These are phyloP conservation scores for Calidris pugnax DNA, from an alignment of 2,113 vertebrate species.

Conservation along the genomic window DNA sequence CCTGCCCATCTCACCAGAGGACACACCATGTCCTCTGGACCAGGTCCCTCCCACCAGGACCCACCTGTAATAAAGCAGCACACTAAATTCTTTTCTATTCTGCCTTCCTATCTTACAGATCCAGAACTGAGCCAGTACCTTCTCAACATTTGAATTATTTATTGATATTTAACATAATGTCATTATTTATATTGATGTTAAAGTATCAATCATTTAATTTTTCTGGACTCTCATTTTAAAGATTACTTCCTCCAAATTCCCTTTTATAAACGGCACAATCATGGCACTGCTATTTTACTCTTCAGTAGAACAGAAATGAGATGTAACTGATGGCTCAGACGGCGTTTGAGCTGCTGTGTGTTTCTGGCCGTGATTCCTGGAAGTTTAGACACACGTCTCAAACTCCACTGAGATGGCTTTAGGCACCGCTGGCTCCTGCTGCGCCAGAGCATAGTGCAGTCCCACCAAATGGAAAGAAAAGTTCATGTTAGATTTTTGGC, in stretches of 20 bases:
- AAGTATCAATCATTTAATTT: not conserved
- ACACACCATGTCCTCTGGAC: rapidly evolving
- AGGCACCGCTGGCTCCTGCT: not conserved
- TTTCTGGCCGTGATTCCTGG: rapidly evolving
- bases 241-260: not conserved
- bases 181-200: not conserved
- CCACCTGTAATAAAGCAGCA: not conserved
- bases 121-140: not conserved
- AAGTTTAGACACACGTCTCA: not conserved
- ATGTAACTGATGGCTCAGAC: not conserved
- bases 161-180: not conserved
- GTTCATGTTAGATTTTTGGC: not conserved
- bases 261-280: not conserved
- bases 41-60: rapidly evolving
- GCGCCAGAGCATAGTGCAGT: rapidly evolving
- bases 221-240: not conserved
- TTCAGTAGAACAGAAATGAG: not conserved
- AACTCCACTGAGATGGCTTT: not conserved
- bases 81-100: not conserved
- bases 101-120: not conserved
- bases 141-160: not conserved
- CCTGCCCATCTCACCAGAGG: not conserved
- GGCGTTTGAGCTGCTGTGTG: not conserved
- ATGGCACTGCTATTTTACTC: not conserved
- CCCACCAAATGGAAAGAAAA: rapidly evolving